A percentile compares a stretch with the other conserved stretches of the same genome.
Evolutionary conservation across 2,888 invertebrate genomes (phyloP).

Genomic region (Magallana nippona): DNA sequence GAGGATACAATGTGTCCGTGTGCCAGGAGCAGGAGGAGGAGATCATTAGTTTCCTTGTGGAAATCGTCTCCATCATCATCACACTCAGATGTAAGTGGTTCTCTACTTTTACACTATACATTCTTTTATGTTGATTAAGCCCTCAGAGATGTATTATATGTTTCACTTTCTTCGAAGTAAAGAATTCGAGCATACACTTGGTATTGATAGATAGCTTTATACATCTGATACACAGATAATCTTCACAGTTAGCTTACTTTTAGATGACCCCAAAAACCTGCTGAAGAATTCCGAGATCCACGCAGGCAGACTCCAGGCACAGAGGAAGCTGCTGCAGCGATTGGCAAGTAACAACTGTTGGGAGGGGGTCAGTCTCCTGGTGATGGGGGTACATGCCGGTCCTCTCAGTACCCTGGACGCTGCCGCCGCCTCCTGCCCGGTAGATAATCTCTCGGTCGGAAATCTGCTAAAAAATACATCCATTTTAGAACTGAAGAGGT

Average conservation of each 20-base stretch:
- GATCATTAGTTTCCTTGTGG: constrained; percentile 33
- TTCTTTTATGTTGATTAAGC: too few relatives aligned
- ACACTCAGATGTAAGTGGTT: constrained; percentile 28
- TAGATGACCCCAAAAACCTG: constrained; percentile 13
- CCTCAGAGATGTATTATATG: too few relatives aligned
- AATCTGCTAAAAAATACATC: constrained; percentile 31
- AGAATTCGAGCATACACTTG: too few relatives aligned
- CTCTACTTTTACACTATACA: too few relatives aligned
- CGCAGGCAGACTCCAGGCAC: background rate
- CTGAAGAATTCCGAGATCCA: background rate
- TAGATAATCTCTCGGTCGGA: constrained; percentile 37
- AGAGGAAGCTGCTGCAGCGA: constrained; percentile 38
- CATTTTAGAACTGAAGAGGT: constrained; percentile 34
- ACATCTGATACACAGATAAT: too few relatives aligned
- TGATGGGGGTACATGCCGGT: constrained; percentile 43
- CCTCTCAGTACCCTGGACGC: constrained; percentile 28
- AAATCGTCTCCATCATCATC: constrained; percentile 36
- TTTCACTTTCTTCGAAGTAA: too few relatives aligned
- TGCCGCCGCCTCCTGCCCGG: background rate
- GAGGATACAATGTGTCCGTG: constrained; percentile 28
- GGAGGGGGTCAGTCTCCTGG: constrained; percentile 48
- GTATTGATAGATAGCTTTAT: too few relatives aligned
- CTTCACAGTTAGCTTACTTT: background rate
- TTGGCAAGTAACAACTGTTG: constrained; percentile 42
- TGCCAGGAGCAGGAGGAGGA: constrained; percentile 32